These are phyloP conservation scores for Sprattus sprattus DNA, from an alignment of 2,113 vertebrate genomes.

Conservation along the genomic window DNA sequence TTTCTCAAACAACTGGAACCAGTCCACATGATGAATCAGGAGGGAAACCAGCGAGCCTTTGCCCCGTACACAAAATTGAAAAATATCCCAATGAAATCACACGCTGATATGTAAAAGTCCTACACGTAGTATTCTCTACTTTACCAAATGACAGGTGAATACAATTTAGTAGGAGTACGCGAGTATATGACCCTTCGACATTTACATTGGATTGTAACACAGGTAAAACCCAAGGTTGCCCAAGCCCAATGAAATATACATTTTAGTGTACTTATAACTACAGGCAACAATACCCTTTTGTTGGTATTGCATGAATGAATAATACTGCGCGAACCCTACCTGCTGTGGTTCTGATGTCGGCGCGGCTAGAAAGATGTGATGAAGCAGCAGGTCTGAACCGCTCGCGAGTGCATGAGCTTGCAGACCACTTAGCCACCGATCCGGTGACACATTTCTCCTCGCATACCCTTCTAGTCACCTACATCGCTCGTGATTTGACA, in stretches of 20 bases:
- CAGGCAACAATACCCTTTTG: neutral
- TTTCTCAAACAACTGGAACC: constrained; percentile 11
- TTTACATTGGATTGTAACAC: neutral
- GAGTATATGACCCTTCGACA: constrained; percentile 2
- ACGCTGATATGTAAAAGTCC: neutral
- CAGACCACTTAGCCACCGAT: constrained; percentile 50
- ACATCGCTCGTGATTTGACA: constrained; percentile 35
- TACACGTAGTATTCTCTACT: neutral
- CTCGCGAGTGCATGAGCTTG: constrained; percentile 63
- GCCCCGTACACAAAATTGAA: neutral
- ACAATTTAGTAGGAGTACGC: neutral
- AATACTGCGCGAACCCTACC: constrained; percentile 50
- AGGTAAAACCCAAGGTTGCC: neutral
- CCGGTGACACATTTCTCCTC: constrained; percentile 51
- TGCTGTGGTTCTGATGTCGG: constrained; percentile 25
- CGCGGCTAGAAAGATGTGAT: constrained; percentile 54
- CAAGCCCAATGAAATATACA: neutral
- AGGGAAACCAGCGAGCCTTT: neutral
- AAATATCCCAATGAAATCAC: constrained; percentile 1
- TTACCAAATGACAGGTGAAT: constrained; percentile 12
- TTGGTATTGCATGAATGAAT: constrained; percentile 8
- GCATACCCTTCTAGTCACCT: constrained; percentile 57
- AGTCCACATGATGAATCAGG: constrained; percentile 19
- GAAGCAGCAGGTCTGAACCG: constrained; percentile 70
- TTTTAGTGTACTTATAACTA: neutral